phyloP scores from a whole-genome alignment of 2,888 invertebrate species.

The Trisateles emortualis region DNA sequence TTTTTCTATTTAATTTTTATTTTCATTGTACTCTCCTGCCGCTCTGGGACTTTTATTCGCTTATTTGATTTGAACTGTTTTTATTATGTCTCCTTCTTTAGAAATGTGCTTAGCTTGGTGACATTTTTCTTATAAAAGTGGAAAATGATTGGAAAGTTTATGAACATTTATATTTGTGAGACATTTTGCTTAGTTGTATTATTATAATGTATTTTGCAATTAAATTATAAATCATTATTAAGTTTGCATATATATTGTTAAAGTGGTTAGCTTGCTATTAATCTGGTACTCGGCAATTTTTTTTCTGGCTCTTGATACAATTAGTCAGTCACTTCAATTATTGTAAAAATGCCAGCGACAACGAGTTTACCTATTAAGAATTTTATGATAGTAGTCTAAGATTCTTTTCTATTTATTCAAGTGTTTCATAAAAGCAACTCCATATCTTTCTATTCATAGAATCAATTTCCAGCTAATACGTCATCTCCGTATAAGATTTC shows the following conservation, averaged over 20 bases:
- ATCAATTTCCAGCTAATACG: constrained; percentile 10
- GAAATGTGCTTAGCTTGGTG: constrained; percentile 23
- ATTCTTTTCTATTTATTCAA: too few species aligned
- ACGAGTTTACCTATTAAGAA: too few species aligned
- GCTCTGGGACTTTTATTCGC: constrained; percentile 57
- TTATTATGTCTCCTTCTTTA: constrained; percentile 37
- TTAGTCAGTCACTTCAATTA: too few species aligned
- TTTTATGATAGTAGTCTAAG: too few species aligned
- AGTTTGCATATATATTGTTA: too few species aligned
- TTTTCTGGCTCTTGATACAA: too few species aligned
- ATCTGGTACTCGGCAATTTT: too few species aligned
- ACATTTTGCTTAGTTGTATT: too few species aligned
- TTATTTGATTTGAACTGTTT: constrained; percentile 65
- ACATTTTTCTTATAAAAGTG: constrained; percentile 4
- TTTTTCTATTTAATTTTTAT: constrained; percentile 82
- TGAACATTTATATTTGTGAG: neutral
- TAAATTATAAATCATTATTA: too few species aligned
- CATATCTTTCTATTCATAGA: neutral
- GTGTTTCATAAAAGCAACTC: neutral
- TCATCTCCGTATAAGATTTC: constrained; percentile 19
- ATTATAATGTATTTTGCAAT: too few species aligned
- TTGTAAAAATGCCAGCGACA: too few species aligned
- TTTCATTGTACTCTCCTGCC: constrained; percentile 70
- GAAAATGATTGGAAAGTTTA: neutral
- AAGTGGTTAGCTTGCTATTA: too few species aligned